Conservation (phyloP, 2,888 invertebrate genomes). For the Acanthosepion esculentum region DNA sequence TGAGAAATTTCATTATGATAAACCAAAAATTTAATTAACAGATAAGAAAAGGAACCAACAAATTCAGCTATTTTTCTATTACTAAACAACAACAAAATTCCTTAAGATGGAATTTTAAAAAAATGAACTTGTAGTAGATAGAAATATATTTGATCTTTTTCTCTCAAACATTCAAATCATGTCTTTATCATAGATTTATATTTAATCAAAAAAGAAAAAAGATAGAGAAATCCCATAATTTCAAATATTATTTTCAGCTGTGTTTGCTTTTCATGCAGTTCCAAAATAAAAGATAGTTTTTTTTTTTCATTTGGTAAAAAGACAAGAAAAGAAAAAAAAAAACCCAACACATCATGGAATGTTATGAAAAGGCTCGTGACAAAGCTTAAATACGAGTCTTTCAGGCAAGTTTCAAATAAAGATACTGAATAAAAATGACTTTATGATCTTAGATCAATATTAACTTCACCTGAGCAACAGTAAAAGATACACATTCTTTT, state of each 20-base stretch:
- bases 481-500: neutral
- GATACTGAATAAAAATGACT: neutral
- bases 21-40: too few species aligned
- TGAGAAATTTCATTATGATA: too few species aligned
- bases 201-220: neutral
- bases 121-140: neutral
- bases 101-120: neutral
- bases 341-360: neutral
- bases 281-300: neutral
- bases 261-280: neutral
- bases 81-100: too few species aligned
- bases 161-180: neutral
- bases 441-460: neutral
- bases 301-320: neutral
- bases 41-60: too few species aligned
- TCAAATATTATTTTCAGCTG: neutral
- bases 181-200: neutral
- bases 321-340: neutral
- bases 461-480: neutral
- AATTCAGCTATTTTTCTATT: too few species aligned
- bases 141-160: neutral
- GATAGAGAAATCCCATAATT: neutral
- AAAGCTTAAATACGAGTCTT: neutral
- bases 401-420: neutral
- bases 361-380: neutral